Conservation (phyloP, 2,113 vertebrate species). For the Carassius carassius region DNA sequence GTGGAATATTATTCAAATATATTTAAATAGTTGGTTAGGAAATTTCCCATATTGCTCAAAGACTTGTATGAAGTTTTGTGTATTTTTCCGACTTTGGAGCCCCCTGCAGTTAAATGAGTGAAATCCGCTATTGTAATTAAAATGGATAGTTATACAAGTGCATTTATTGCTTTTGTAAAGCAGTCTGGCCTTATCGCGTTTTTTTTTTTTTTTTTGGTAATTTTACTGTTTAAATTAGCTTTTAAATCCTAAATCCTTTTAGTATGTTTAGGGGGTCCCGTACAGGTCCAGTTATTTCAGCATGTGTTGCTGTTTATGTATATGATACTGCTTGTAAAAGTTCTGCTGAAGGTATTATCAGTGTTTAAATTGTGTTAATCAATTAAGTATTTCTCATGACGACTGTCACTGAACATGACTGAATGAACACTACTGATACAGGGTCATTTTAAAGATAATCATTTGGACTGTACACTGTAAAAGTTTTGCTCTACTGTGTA, state of each 20-base stretch:
- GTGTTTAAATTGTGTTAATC: not conserved
- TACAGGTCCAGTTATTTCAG: not conserved
- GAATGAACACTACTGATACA: not conserved
- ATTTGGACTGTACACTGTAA: not conserved
- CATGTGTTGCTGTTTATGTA: not conserved
- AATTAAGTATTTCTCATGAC: not conserved
- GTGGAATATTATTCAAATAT: not conserved
- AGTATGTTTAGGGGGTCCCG: not conserved
- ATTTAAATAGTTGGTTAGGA: not conserved
- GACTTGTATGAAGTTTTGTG: not conserved
- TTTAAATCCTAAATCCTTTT: not conserved
- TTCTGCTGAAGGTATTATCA: not conserved
- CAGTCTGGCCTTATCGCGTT: too few relatives aligned
- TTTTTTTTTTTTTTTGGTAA: not conserved
- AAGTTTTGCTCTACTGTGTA: not conserved
- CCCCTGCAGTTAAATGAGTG: too few relatives aligned
- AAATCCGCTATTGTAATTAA: too few relatives aligned
- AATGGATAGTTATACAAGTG: too few relatives aligned
- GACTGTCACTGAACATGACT: not conserved
- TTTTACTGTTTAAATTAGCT: not conserved
- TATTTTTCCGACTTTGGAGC: too few relatives aligned
- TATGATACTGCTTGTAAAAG: not conserved
- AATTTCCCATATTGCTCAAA: not conserved
- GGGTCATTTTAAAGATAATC: not conserved
- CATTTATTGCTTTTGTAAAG: too few relatives aligned